Conservation (phyloP, 2,797 vertebrate species). For the Gymnopithys bicolor region DNA sequence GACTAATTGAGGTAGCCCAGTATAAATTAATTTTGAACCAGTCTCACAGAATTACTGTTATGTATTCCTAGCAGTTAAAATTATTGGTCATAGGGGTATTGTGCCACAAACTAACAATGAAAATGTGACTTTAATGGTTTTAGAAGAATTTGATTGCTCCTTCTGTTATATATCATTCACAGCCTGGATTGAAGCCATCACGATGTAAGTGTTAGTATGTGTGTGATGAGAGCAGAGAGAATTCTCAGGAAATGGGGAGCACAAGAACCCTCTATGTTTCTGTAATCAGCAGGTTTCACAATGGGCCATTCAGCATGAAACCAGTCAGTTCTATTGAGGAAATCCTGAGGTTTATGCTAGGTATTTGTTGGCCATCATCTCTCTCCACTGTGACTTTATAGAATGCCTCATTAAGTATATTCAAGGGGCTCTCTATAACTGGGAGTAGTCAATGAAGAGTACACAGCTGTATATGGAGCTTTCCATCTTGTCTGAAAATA, state of each 20-base stretch:
- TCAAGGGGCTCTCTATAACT: neutral
- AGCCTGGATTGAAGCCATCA: neutral
- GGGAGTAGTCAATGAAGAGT: neutral
- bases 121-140: constrained; percentile 1
- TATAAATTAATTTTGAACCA: neutral
- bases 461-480: neutral
- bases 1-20: neutral
- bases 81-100: neutral
- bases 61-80: neutral
- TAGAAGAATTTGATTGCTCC: constrained; percentile 6
- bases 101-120: neutral
- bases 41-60: neutral
- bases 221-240: neutral
- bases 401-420: neutral
- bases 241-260: neutral
- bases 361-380: neutral
- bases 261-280: neutral
- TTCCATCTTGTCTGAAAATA: neutral
- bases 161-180: neutral
- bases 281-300: neutral
- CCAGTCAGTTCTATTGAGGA: neutral
- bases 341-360: neutral
- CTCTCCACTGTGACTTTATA: neutral
- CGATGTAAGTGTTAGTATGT: neutral
- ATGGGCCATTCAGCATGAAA: neutral